These are phyloP conservation scores for Speoplatyrhinus poulsoni DNA, from an alignment of 2,113 vertebrate species.

Conservation along the genomic window DNA sequence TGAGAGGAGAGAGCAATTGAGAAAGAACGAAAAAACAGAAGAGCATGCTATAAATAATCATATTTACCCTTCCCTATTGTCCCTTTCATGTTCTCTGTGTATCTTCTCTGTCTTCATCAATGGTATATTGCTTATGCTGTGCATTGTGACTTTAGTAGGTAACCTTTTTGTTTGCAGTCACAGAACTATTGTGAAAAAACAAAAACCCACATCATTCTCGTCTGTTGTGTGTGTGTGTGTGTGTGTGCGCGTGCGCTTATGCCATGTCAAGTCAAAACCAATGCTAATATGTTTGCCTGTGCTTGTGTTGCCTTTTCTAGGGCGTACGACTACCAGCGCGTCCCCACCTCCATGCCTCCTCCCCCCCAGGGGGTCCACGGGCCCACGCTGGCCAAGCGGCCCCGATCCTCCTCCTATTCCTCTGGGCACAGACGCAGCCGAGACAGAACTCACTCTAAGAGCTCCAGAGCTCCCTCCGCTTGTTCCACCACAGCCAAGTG, in stretches of 20 bases:
- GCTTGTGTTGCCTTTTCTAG: constrained; percentile 42
- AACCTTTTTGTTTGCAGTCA: neutral
- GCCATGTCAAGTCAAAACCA: neutral
- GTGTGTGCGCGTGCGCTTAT: neutral
- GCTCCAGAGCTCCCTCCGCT: constrained; percentile 72
- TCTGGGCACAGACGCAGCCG: constrained; percentile 74
- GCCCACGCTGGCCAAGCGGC: constrained; percentile 72
- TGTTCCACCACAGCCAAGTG: constrained; percentile 72
- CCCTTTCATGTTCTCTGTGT: neutral
- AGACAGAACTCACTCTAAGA: constrained; percentile 74
- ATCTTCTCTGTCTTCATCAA: too few species aligned
- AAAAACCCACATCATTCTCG: neutral
- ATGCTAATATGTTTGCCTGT: constrained; percentile 3
- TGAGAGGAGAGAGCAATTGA: constrained; percentile 15
- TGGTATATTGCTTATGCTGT: neutral
- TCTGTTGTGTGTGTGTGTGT: neutral
- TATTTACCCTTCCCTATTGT: constrained; percentile 7
- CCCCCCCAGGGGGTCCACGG: constrained; percentile 62
- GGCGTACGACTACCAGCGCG: constrained; percentile 79
- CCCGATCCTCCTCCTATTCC: constrained; percentile 72
- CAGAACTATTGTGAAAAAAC: neutral
- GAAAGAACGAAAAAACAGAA: constrained; percentile 44
- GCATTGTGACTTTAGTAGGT: neutral
- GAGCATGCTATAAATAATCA: constrained; percentile 26
- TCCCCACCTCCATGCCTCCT: constrained; percentile 73